Percentiles rank a stretch among this genome's conserved stretches.
These are phyloP conservation scores for Cosmopolites sordidus DNA, from an alignment of 2,888 invertebrate species.

Conservation along the genomic window DNA sequence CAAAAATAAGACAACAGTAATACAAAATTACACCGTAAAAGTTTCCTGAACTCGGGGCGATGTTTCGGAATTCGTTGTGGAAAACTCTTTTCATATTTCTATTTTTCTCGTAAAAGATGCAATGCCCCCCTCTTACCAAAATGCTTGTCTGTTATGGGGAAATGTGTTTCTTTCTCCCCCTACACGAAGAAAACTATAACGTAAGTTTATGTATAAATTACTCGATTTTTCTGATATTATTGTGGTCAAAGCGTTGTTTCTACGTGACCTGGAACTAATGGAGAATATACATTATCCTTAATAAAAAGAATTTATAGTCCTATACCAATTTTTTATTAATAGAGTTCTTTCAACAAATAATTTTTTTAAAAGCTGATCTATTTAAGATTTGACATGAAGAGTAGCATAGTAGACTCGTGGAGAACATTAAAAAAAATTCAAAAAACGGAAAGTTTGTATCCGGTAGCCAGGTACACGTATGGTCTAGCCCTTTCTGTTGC, in stretches of 20 bases:
- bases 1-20: not conserved
- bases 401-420: too few relatives aligned
- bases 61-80: not conserved
- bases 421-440: too few relatives aligned
- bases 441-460: too few relatives aligned
- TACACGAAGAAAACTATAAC: not conserved
- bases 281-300: too few relatives aligned
- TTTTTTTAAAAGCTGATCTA: too few relatives aligned
- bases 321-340: too few relatives aligned
- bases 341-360: too few relatives aligned
- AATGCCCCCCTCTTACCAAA: not conserved
- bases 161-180: not conserved
- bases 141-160: not conserved
- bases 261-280: not conserved
- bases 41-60: not conserved
- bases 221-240: not conserved
- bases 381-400: too few relatives aligned
- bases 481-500: too few relatives aligned
- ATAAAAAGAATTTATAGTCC: too few relatives aligned
- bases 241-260: not conserved
- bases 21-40: not conserved
- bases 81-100: not conserved
- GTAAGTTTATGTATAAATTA: constrained; percentile 3
- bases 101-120: not conserved
- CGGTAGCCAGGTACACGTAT: too few relatives aligned